A percentile compares a stretch with the other conserved stretches of the same genome.
These are phyloP conservation scores for Hetaerina americana DNA, from an alignment of 1,140 invertebrate genomes.

Conservation along the genomic window DNA sequence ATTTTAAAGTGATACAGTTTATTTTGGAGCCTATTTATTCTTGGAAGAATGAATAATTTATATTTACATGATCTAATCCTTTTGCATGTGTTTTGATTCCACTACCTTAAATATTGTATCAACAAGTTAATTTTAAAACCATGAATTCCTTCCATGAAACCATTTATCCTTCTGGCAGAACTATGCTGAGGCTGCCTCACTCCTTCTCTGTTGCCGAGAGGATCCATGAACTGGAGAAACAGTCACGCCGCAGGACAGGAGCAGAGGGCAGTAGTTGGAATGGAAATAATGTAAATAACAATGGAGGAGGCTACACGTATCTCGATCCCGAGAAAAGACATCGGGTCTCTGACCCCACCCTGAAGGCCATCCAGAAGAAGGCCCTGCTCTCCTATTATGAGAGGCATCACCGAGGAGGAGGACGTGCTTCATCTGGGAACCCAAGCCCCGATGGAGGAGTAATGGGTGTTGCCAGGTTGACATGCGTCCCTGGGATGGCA, in stretches of 20 bases:
- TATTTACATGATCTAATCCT: too few species aligned
- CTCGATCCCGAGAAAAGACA: conserved; percentile 64
- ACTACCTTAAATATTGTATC: too few species aligned
- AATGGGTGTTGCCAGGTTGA: not conserved
- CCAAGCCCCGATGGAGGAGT: not conserved
- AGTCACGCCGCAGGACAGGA: conserved; percentile 21
- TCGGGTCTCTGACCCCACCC: conserved; percentile 53
- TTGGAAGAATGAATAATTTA: too few species aligned
- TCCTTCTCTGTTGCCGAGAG: conserved; percentile 54
- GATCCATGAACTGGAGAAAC: conserved; percentile 56
- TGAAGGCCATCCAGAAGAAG: conserved; percentile 79
- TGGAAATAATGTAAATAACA: conserved; percentile 1
- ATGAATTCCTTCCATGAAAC: too few species aligned
- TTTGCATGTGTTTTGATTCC: too few species aligned
- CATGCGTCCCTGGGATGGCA: not conserved
- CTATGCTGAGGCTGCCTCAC: conserved; percentile 12
- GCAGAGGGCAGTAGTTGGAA: not conserved
- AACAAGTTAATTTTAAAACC: too few species aligned
- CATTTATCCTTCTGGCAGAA: not conserved
- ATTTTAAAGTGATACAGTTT: too few species aligned
- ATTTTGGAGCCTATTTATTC: too few species aligned
- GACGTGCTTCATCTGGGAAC: conserved; percentile 17
- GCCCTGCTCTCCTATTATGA: conserved; percentile 75
- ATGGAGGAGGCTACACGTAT: conserved; percentile 47
- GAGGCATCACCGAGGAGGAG: conserved; percentile 40